Percentiles rank a stretch among this genome's conserved stretches.
phyloP scores from a whole-genome alignment of 2,888 invertebrate genomes.

The Trachelus tabidus region DNA sequence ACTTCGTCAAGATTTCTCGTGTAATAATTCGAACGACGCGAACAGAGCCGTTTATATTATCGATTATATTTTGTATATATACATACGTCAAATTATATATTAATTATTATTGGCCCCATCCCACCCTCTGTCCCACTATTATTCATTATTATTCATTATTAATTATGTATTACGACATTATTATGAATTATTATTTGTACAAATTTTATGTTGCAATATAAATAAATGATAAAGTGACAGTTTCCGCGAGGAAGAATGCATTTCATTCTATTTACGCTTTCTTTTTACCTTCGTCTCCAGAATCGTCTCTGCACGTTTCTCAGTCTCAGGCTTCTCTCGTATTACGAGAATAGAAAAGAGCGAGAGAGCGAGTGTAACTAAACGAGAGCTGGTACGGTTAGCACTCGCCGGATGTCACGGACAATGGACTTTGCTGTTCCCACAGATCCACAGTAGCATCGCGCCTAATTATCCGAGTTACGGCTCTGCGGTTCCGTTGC shows the following conservation, averaged over 20 bases:
- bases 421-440: neutral
- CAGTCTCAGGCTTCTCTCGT: neutral
- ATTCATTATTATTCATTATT: conserved; percentile 29
- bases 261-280: neutral
- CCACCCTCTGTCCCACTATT: conserved; percentile 8
- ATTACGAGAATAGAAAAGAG: neutral
- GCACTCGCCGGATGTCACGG: neutral
- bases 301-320: neutral
- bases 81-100: conserved; percentile 28
- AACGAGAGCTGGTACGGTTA: neutral
- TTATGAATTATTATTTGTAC: conserved; percentile 60
- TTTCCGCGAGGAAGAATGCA: conserved; percentile 27
- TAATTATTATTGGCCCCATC: neutral
- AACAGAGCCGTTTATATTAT: conserved; percentile 20
- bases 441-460: neutral
- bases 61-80: conserved; percentile 42
- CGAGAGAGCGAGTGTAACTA: neutral
- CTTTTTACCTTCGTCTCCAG: neutral
- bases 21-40: conserved; percentile 2
- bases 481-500: neutral
- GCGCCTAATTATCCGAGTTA: neutral
- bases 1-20: conserved; percentile 3
- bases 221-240: conserved; percentile 58
- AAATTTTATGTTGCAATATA: conserved; percentile 66
- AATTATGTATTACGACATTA: conserved; percentile 51